Evolutionary conservation across 2,797 vertebrate genomes (phyloP).

Genomic region (Lacerta viridis): DNA sequence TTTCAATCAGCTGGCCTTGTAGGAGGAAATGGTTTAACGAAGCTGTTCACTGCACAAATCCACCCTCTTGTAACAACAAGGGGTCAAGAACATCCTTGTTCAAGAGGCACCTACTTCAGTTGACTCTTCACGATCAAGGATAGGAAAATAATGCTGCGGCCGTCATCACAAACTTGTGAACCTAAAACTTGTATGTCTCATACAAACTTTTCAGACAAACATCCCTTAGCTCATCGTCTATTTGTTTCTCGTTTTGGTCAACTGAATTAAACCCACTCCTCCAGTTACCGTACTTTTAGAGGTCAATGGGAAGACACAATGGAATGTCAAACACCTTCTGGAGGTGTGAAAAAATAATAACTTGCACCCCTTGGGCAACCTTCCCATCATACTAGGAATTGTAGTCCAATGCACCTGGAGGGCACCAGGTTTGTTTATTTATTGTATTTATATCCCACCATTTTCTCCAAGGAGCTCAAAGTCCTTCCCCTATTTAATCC

Average conservation of each 20-base stretch:
- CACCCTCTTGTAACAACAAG: accelerated
- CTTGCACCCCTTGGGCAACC: neutral
- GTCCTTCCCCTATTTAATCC: no score
- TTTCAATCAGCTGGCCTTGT: neutral
- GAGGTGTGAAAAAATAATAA: neutral
- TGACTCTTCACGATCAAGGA: neutral
- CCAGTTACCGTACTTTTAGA: neutral
- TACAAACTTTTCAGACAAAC: neutral
- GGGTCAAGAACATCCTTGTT: neutral
- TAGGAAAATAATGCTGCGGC: neutral
- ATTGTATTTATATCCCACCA: no score
- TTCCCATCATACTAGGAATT: no score
- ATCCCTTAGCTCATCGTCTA: neutral
- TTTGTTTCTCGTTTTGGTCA: neutral
- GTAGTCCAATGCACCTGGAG: no score
- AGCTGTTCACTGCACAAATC: neutral
- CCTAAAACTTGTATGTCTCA: neutral
- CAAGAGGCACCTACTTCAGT: neutral
- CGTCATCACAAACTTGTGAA: neutral
- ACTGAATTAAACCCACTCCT: neutral
- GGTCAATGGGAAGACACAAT: neutral
- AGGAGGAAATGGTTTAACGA: accelerated
- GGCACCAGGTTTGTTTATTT: no score
- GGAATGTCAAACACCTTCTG: neutral
- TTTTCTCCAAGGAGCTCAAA: no score